These are phyloP conservation scores for Brachionus manjavacas DNA, from an alignment of 1,140 invertebrate species.

Conservation along the genomic window DNA sequence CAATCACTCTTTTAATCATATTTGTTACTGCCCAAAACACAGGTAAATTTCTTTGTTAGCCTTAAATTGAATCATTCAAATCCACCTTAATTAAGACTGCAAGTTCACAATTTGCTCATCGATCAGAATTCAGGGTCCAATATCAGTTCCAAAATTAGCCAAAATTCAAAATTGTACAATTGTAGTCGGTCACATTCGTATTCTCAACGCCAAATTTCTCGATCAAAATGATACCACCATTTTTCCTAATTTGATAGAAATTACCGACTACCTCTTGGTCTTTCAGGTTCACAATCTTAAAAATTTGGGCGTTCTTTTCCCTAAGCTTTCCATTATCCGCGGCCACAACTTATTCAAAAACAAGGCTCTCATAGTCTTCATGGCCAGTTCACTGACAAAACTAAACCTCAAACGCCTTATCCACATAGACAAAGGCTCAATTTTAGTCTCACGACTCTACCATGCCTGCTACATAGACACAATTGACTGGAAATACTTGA, in stretches of 20 bases:
- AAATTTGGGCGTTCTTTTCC: background rate
- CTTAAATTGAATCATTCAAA: background rate
- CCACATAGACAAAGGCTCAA: background rate
- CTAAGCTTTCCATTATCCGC: background rate
- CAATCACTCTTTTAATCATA: background rate
- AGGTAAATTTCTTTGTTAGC: background rate
- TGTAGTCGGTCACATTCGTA: background rate
- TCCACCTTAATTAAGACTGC: background rate
- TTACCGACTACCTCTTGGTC: slow-evolving; percentile 2
- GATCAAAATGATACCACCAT: background rate
- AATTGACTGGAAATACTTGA: background rate
- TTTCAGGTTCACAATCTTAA: slow-evolving; percentile 6
- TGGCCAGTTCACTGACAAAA: background rate
- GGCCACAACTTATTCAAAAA: slow-evolving; percentile 8
- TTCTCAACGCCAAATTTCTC: background rate
- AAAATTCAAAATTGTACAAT: slow-evolving; percentile 28
- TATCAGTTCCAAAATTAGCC: background rate
- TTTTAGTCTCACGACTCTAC: background rate
- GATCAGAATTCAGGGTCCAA: slow-evolving; percentile 4
- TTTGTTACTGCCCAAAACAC: background rate
- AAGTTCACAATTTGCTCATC: background rate
- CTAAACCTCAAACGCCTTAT: slow-evolving; percentile 9
- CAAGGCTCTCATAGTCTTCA: background rate
- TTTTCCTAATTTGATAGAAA: slow-evolving; percentile 5
- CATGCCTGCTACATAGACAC: background rate